These are phyloP conservation scores for Eurytoma californica DNA, from an alignment of 2,888 invertebrate species.

Conservation along the genomic window DNA sequence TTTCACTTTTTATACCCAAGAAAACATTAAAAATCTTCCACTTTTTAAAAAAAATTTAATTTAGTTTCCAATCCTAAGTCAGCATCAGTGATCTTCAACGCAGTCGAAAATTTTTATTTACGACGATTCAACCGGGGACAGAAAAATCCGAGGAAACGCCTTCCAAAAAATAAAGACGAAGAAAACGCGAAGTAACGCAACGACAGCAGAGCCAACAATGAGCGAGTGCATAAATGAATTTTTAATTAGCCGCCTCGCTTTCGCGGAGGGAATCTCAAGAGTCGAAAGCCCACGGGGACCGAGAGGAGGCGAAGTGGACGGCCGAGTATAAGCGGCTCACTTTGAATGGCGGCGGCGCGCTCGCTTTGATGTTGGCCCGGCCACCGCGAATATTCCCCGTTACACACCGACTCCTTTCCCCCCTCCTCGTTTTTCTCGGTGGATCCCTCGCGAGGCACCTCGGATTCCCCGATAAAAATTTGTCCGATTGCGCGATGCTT, in stretches of 20 bases:
- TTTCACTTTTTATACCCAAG: no score
- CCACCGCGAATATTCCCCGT: not conserved
- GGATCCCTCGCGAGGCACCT: not conserved
- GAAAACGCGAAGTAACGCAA: not conserved
- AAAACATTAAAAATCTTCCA: no score
- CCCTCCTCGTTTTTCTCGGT: not conserved
- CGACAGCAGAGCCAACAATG: not conserved
- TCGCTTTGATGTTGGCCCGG: constrained; percentile 5
- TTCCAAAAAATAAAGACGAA: not conserved
- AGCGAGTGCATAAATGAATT: constrained; percentile 32
- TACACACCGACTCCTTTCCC: no score
- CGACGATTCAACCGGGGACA: not conserved
- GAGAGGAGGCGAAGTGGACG: not conserved
- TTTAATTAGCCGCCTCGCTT: constrained; percentile 1
- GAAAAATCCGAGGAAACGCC: not conserved
- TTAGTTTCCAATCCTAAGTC: no score
- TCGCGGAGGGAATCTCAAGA: constrained; percentile 8
- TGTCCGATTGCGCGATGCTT: not conserved
- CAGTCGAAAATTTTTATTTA: not conserved
- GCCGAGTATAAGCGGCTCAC: not conserved
- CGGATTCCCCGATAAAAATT: constrained; percentile 17
- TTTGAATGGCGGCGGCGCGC: not conserved
- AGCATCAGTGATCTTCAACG: no score
- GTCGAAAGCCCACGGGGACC: not conserved
- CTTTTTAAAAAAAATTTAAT: no score